phyloP scores from a whole-genome alignment of 2,113 vertebrate genomes.

The Alligator mississippiensis region DNA sequence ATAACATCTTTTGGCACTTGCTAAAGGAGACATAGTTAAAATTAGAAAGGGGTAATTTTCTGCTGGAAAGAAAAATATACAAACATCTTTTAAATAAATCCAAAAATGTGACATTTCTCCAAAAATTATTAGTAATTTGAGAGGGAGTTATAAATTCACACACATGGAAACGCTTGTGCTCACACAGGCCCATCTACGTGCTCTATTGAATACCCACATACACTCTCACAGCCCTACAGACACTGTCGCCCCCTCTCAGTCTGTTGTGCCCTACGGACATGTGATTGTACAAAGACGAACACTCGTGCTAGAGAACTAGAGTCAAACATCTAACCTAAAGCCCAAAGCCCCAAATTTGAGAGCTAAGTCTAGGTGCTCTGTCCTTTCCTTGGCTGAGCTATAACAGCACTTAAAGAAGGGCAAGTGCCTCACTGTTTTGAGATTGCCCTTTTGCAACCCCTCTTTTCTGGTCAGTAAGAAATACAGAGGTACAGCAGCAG shows the following conservation, averaged over 20 bases:
- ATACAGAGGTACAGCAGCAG: rapidly evolving
- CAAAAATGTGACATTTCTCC: background rate
- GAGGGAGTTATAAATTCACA: background rate
- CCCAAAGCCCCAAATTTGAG: rapidly evolving
- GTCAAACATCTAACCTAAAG: background rate
- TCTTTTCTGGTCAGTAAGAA: background rate
- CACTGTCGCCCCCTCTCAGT: too few species aligned
- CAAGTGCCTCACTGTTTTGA: rapidly evolving
- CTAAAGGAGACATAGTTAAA: background rate
- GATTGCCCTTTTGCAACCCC: background rate
- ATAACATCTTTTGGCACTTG: rapidly evolving
- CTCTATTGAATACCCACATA: rapidly evolving
- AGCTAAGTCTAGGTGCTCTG: rapidly evolving
- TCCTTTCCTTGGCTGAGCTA: background rate
- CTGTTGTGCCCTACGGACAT: too few species aligned
- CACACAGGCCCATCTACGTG: background rate
- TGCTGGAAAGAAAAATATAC: background rate
- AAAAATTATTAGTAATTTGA: background rate
- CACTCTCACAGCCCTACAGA: rapidly evolving
- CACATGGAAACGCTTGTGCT: background rate
- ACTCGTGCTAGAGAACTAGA: rapidly evolving
- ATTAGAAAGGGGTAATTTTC: background rate
- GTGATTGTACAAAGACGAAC: background rate
- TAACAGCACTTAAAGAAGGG: background rate
- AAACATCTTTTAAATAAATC: background rate